Conservation (phyloP, 2,113 vertebrate species). For the Scalopus aquaticus region DNA sequence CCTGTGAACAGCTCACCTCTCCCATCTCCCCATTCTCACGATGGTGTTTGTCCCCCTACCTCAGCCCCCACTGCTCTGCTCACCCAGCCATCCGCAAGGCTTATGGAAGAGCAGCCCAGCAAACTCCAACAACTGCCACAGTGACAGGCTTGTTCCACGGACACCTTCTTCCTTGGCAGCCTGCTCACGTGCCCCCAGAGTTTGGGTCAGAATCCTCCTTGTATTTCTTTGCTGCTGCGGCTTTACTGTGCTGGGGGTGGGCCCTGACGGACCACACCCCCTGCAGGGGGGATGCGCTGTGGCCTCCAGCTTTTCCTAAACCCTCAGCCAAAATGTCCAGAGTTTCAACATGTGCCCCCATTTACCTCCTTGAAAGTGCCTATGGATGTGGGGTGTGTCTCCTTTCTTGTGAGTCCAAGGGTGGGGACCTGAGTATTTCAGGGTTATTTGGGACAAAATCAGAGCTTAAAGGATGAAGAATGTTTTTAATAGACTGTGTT, state of each 20-base stretch:
- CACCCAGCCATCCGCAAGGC: too few species aligned
- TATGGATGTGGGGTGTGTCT: background rate
- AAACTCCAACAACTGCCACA: background rate
- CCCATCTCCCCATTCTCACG: background rate
- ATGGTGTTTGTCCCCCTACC: background rate
- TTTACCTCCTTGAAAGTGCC: background rate
- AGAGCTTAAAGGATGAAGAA: background rate
- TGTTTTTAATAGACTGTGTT: background rate
- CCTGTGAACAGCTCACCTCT: background rate
- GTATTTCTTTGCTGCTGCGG: background rate
- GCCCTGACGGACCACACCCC: fast-evolving
- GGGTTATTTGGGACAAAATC: background rate
- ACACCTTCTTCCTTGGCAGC: background rate
- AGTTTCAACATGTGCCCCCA: background rate
- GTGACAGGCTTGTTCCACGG: background rate
- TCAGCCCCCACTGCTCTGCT: background rate
- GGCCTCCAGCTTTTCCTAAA: background rate
- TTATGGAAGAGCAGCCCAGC: fast-evolving
- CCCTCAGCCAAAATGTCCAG: background rate
- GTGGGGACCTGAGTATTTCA: background rate
- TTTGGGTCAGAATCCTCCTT: background rate
- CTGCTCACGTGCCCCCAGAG: fast-evolving
- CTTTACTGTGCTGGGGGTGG: fast-evolving
- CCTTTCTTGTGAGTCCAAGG: background rate
- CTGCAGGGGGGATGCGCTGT: too few species aligned